Base-by-base conservation (phyloP, 2,888 invertebrate species). In the Trissonchulus latispiculum region DNA sequence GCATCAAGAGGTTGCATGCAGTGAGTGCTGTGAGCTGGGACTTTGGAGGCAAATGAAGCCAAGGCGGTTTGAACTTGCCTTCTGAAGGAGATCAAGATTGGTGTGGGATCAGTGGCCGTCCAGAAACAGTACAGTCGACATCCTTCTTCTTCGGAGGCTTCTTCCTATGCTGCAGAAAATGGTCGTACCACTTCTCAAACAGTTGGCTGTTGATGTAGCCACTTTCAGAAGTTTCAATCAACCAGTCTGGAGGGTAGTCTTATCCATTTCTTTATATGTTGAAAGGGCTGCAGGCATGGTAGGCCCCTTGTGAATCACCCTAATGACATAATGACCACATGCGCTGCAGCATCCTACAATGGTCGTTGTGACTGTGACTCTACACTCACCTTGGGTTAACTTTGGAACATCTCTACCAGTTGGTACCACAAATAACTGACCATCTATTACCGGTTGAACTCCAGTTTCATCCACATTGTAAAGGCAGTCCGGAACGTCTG, bases 21-120 rank as follows among this genome's bases (percentile, higher is more conserved):
- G 36, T 68, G 69, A 15, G 69, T 68, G 3, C 69, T 36, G 33
- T 68, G 69, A n/a, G 69, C 69, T n/a, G 69, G 69, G 3, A 68
- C n/a, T n/a, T n/a, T n/a, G n/a, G n/a, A n/a, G 36, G 23, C 2
- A n/a, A 36, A 32, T 36, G 2, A 68, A 15, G 35, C 15, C n/a
- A 31, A 68, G 35, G 2, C 18, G 28, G n/a, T 68, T 68, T 23
- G 31, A n/a, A 15, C 31, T 36, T 31, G 69, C 69, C 36, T 68
- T 68, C n/a, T 36, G 2, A 32, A 68, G 69, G 33, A 33, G 8
- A n/a, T 33, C 33, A 32, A 23, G 23, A 36, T 23, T 33, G 3
- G 35, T 68, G n/a, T 68, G 69, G n/a, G 69, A 23, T 3, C 2
- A 28, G 33, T 68, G 69, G 35, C 69, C 69, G n/a, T 68, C 69